Evolutionary conservation across 2,113 vertebrate genomes (phyloP).

Genomic region (Petrocephalus microphthalmus): DNA sequence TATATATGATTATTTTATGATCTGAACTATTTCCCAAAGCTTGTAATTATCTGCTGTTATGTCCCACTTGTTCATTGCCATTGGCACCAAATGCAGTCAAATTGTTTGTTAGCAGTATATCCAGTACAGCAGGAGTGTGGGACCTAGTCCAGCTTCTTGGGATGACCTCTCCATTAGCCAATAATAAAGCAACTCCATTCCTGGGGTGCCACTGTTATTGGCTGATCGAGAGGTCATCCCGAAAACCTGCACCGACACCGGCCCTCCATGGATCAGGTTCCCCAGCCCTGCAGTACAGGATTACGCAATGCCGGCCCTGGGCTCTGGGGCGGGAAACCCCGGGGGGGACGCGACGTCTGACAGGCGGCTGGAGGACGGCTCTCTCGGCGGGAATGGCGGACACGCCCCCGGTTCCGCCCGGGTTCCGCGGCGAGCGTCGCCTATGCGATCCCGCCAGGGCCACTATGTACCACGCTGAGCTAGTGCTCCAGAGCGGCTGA

Average conservation of each 20-base stretch:
- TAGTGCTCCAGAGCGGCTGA: slow-evolving; percentile 1
- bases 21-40: background rate
- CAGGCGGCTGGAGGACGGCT: background rate
- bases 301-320: background rate
- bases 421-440: background rate
- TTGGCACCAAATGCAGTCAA: background rate
- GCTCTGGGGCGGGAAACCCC: background rate
- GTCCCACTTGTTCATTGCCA: background rate
- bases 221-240: background rate
- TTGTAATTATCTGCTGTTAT: background rate
- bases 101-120: background rate
- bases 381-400: background rate
- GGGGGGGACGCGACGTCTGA: background rate
- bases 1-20: background rate
- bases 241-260: background rate
- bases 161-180: background rate
- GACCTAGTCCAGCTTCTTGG: background rate
- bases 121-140: background rate
- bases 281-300: background rate
- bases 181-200: background rate
- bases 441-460: background rate
- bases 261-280: background rate
- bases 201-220: background rate
- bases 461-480: background rate
- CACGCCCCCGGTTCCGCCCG: background rate